These are phyloP conservation scores for Byasa hedistus DNA, from an alignment of 2,888 invertebrate species.

Conservation along the genomic window DNA sequence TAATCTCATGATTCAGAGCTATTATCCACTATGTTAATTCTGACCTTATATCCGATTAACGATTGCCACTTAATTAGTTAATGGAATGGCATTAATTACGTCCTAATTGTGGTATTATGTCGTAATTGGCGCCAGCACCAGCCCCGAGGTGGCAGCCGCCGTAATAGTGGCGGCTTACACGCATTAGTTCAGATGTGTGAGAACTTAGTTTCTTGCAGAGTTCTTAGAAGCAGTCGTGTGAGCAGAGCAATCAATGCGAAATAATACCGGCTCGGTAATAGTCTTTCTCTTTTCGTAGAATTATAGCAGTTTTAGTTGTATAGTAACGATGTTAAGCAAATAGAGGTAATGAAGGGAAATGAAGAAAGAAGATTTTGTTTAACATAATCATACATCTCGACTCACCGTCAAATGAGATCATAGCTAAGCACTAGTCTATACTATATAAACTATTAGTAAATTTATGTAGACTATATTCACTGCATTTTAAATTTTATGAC, in stretches of 20 bases:
- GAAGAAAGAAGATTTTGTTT: no score
- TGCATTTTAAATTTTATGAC: no score
- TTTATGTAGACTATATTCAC: no score
- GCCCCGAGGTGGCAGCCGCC: not conserved
- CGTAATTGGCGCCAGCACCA: constrained; percentile 49
- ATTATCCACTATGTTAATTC: constrained; percentile 53
- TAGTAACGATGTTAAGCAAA: no score
- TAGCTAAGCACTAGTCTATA: no score
- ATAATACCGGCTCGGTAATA: not conserved
- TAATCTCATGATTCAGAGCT: constrained; percentile 26
- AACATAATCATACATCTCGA: no score
- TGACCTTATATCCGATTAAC: constrained; percentile 65
- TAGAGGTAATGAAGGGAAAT: no score
- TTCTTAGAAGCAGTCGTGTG: constrained; percentile 7
- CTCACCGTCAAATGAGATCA: no score
- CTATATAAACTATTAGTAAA: no score
- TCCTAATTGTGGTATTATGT: constrained; percentile 65
- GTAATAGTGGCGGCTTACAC: not conserved
- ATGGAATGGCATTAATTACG: constrained; percentile 67
- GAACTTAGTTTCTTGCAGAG: constrained; percentile 1
- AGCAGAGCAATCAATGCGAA: not conserved
- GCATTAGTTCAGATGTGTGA: not conserved
- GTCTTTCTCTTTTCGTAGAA: not conserved
- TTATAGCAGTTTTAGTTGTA: not conserved
- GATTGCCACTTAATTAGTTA: constrained; percentile 68